phyloP scores from a whole-genome alignment of 1,140 invertebrate genomes.

The Berghia stephanieae region DNA sequence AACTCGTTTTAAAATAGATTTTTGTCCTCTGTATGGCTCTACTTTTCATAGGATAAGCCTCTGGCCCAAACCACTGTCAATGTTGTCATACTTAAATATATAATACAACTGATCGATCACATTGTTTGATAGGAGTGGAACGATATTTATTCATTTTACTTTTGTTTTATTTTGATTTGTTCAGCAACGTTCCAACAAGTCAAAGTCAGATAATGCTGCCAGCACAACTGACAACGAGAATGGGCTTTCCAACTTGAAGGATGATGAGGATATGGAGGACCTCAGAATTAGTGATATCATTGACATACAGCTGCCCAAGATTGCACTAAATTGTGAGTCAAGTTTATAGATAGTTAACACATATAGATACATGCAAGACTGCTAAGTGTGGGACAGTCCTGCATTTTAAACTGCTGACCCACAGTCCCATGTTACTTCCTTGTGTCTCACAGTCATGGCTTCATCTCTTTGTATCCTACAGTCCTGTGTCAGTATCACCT shows the following conservation, averaged over 20 bases:
- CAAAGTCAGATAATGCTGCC: conserved; percentile 15
- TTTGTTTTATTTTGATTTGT: no score
- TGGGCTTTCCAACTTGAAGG: neutral
- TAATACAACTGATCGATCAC: no score
- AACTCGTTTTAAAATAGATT: no score
- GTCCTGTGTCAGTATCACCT: no score
- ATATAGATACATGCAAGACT: neutral
- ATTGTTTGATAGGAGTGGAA: no score
- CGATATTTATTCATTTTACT: no score
- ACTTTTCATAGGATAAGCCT: no score
- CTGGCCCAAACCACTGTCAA: no score
- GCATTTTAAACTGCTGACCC: neutral
- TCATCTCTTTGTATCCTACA: no score
- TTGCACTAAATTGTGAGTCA: conserved; percentile 4
- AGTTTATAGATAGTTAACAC: neutral
- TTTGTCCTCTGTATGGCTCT: no score
- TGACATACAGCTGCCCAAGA: conserved; percentile 34
- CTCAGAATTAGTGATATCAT: conserved; percentile 44
- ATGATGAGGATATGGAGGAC: conserved; percentile 14
- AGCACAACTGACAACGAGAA: neutral
- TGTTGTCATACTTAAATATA: no score
- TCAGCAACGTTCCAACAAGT: no score
- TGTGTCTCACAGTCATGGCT: neutral
- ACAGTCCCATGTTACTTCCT: neutral
- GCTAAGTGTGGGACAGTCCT: neutral